Base-by-base conservation (phyloP, 2,888 invertebrate species). In the Muschampia plurimacula region DNA sequence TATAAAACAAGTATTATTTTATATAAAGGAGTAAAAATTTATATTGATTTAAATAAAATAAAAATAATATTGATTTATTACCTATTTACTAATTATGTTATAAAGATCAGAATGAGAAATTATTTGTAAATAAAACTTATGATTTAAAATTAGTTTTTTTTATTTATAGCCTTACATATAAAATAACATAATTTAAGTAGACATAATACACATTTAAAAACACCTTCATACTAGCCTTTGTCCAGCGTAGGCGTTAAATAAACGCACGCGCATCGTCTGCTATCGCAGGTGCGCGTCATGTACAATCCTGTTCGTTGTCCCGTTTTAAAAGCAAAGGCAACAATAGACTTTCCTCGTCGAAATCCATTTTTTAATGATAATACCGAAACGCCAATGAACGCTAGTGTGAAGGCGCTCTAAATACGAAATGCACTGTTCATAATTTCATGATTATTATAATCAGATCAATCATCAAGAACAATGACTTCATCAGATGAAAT, bases 401-500 rank as follows among this genome's bases (percentile, higher is more conserved):
- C 22, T 22, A 22, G 22, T 22, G 22, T 32, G 32, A 32, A 32
- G 32, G 12, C 44, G 9, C 44, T 12, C 9, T 46, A 3, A 46
- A 46, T 12, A 10, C 8, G 12, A 22, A 55, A 55, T 55, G 22
- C 22, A 22, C 10, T 8, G 8, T 55, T 52, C 5, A 39, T 39
- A 32, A 44, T 64, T 55, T 10, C 6, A 60, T n/a, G 8, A 22
- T 57, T 41, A 55, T 46, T 67, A n/a, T 13, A 57, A 32, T n/a
- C n/a, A 46, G 5, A 22, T 62, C 81, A 90, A 84, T 95, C 94
- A 79, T 95, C 95, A 9, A 94, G 81, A 7, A 95, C 87, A 65
- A 95, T 94, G 0, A 95, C 86, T 82, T 93, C 93, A 80, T 92
- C 91, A 0, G 89, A 79, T 1, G 88, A 76, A 32, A 93, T 89